Percentiles rank a stretch among this genome's conserved stretches.
phyloP scores from a whole-genome alignment of 2,888 invertebrate genomes.

The Zonitis immaculata region DNA sequence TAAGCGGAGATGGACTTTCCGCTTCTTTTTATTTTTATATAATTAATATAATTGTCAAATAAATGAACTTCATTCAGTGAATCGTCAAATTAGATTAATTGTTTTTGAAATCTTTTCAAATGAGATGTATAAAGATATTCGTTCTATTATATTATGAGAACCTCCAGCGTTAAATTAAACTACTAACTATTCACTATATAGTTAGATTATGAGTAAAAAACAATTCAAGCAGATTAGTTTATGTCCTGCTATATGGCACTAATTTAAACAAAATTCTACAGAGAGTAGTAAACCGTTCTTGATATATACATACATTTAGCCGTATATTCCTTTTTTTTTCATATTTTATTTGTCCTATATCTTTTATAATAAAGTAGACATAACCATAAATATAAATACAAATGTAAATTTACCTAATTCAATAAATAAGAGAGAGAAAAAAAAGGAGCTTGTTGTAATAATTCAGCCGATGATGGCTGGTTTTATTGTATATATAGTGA shows the following conservation, averaged over 20 bases:
- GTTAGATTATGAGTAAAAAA: conserved; percentile 15
- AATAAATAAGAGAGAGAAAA: not conserved
- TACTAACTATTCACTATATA: conserved; percentile 17
- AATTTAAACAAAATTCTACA: conserved; percentile 1
- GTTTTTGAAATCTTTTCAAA: no score
- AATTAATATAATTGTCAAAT: no score
- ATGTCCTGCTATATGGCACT: conserved; percentile 11
- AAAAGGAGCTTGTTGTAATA: not conserved
- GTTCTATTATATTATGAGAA: not conserved
- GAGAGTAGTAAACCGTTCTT: not conserved
- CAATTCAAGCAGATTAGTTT: conserved; percentile 15
- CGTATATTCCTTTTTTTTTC: not conserved
- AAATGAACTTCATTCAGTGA: no score
- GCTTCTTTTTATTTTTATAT: no score
- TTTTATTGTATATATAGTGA: conserved; percentile 20
- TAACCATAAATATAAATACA: no score
- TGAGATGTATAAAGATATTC: no score
- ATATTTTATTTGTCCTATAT: no score
- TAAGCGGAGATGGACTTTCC: no score
- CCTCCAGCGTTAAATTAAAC: not conserved
- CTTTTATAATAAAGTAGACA: no score
- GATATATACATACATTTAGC: not conserved
- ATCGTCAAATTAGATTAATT: no score
- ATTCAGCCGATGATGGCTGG: not conserved
- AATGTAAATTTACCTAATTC: no score